phyloP scores from a whole-genome alignment of 2,113 vertebrate species.

The Campylomormyrus numenius region DNA sequence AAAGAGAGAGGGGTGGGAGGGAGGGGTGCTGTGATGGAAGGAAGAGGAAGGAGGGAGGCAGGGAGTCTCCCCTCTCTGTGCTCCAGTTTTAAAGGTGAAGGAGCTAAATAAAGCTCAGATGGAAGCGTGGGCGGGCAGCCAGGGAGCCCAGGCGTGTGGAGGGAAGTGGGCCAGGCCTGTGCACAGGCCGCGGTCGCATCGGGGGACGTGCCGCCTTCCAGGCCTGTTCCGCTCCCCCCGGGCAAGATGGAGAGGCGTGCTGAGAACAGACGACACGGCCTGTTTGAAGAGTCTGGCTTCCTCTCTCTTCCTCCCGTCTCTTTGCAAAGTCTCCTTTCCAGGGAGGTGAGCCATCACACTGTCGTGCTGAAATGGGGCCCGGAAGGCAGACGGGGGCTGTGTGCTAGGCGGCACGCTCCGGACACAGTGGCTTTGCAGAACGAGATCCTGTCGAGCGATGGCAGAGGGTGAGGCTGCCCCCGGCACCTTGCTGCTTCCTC shows the following conservation, averaged over 20 bases:
- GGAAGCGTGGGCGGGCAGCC: slow-evolving; percentile 27
- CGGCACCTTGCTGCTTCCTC: not conserved
- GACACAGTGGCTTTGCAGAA: not conserved
- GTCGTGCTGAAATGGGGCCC: not conserved
- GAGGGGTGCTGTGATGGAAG: slow-evolving; percentile 18
- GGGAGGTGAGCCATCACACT: not conserved
- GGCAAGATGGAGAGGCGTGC: not conserved
- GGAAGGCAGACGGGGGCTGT: not conserved
- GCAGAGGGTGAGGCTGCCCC: not conserved
- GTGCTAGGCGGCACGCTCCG: not conserved
- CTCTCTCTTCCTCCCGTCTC: not conserved
- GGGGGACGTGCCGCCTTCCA: not conserved
- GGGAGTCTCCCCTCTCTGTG: slow-evolving; percentile 37
- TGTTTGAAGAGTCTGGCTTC: not conserved
- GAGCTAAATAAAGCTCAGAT: slow-evolving; percentile 49
- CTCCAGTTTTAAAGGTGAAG: slow-evolving; percentile 57
- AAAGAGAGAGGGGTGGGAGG: slow-evolving; percentile 16
- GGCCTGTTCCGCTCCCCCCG: not conserved
- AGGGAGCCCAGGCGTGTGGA: slow-evolving; percentile 13
- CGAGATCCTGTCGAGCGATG: not conserved
- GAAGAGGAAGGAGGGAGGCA: slow-evolving; percentile 27
- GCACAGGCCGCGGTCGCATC: not conserved
- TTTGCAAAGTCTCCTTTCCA: not conserved
- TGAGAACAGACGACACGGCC: not conserved
- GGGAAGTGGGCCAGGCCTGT: slow-evolving; percentile 13